A percentile compares a stretch with the other conserved stretches of the same genome.
These are phyloP conservation scores for Phalera bucephala DNA, from an alignment of 2,888 invertebrate species.

Conservation along the genomic window DNA sequence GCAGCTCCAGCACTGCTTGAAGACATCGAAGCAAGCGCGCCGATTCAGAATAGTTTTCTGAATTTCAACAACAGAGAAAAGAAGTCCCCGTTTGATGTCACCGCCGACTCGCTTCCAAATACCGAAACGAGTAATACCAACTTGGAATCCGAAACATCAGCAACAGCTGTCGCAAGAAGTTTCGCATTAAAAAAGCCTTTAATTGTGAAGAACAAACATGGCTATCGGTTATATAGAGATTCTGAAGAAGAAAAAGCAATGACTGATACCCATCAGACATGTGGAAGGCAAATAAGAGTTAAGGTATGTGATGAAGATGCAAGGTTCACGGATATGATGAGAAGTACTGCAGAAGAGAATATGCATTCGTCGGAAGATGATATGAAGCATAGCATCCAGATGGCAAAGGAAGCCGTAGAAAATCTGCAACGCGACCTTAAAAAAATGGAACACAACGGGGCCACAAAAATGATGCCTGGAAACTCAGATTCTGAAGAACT, in stretches of 20 bases:
- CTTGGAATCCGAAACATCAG: conserved; percentile 14
- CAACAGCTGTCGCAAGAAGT: conserved; percentile 38
- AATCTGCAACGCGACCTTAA: conserved; percentile 57
- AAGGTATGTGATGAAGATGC: conserved; percentile 60
- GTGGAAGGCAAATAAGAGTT: conserved; percentile 62
- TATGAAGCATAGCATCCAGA: conserved; percentile 60
- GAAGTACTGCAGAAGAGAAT: conserved; percentile 32
- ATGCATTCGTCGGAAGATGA: conserved; percentile 45
- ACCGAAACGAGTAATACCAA: neutral
- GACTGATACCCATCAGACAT: conserved; percentile 52
- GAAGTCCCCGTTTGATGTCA: conserved; percentile 44
- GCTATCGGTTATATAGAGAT: conserved; percentile 58
- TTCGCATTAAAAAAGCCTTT: conserved; percentile 53
- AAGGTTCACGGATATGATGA: conserved; percentile 35
- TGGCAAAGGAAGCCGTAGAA: conserved; percentile 71
- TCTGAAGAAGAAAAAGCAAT: conserved; percentile 64
- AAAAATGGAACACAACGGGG: conserved; percentile 45
- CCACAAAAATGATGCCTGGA: conserved; percentile 30
- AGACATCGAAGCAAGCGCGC: conserved; percentile 30
- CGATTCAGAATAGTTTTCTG: conserved; percentile 21
- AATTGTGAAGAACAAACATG: conserved; percentile 60
- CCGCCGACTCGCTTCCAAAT: conserved; percentile 3
- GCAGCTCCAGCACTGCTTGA: conserved; percentile 56
- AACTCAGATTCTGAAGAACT: conserved; percentile 36
- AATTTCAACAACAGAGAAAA: conserved; percentile 44